Evolutionary conservation across 2,797 vertebrate species (phyloP).

Genomic region (Diplodus puntazzo): DNA sequence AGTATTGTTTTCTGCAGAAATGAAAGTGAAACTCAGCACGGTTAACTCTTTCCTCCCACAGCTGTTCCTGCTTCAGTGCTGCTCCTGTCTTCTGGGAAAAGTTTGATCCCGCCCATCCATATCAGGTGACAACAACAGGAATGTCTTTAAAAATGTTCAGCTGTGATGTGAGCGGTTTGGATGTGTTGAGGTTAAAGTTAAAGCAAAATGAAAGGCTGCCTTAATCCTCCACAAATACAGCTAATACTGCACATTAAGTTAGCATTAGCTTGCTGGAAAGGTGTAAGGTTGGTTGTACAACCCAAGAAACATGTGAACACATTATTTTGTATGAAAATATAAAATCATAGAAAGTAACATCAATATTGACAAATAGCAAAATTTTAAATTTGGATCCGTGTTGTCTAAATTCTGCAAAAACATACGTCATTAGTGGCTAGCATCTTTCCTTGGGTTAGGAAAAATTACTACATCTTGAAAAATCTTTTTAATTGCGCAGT

Average conservation of each 20-base stretch:
- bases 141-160: neutral
- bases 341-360: neutral
- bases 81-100: slow-evolving; percentile 88
- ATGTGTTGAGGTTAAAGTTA: neutral
- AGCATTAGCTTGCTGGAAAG: neutral
- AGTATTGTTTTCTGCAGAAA: slow-evolving; percentile 47
- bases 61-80: slow-evolving; percentile 63
- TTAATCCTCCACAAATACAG: neutral
- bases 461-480: too few species aligned
- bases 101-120: slow-evolving; percentile 83
- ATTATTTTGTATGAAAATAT: neutral
- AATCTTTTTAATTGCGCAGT: neutral
- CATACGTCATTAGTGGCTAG: neutral
- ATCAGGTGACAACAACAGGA: slow-evolving; percentile 83
- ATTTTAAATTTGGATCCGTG: too few species aligned
- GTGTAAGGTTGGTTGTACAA: neutral
- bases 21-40: slow-evolving; percentile 70
- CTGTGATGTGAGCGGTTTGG: neutral
- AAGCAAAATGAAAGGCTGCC: neutral
- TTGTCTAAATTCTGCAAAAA: neutral
- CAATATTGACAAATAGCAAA: too few species aligned
- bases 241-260: neutral
- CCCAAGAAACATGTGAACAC: neutral
- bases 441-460: neutral
- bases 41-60: slow-evolving; percentile 2